Percentiles rank a stretch among this genome's conserved stretches.
These are phyloP conservation scores for Trachelus stipa DNA, from an alignment of 2,888 invertebrate genomes.

Conservation along the genomic window DNA sequence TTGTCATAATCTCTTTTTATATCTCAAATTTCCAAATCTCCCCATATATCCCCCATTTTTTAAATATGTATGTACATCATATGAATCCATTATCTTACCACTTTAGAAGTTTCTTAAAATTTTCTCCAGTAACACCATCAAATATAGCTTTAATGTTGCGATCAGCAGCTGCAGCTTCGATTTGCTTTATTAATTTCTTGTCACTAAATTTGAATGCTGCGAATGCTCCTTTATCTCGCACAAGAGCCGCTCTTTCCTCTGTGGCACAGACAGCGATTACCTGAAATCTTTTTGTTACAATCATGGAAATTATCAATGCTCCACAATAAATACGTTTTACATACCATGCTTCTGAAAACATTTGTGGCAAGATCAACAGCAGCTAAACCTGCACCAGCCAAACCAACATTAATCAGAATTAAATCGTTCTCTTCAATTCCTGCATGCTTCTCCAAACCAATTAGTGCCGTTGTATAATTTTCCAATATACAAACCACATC, in stretches of 20 bases:
- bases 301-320: slow-evolving; percentile 1
- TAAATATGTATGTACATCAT: not conserved
- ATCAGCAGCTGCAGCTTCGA: slow-evolving; percentile 71
- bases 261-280: slow-evolving; percentile 78
- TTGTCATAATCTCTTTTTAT: not conserved
- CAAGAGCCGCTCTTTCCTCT: slow-evolving; percentile 71
- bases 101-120: slow-evolving; percentile 70
- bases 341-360: slow-evolving; percentile 75
- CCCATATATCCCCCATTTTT: not conserved
- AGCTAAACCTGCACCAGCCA: slow-evolving; percentile 75
- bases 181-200: slow-evolving; percentile 69
- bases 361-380: slow-evolving; percentile 78
- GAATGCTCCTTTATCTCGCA: slow-evolving; percentile 74
- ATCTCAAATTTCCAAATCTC: not conserved
- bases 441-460: slow-evolving; percentile 72
- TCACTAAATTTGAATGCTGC: slow-evolving; percentile 73
- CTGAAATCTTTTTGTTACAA: slow-evolving; percentile 55
- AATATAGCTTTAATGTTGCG: slow-evolving; percentile 75
- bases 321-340: not conserved
- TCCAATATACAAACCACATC: slow-evolving; percentile 72
- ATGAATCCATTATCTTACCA: slow-evolving; percentile 68
- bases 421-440: slow-evolving; percentile 69
- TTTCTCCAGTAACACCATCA: slow-evolving; percentile 74
- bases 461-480: slow-evolving; percentile 75
- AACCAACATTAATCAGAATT: slow-evolving; percentile 75